A percentile compares a stretch with the other conserved stretches of the same genome.
These are phyloP conservation scores for Rhadina sibilatrix DNA, from an alignment of 2,113 vertebrate species.

Conservation along the genomic window DNA sequence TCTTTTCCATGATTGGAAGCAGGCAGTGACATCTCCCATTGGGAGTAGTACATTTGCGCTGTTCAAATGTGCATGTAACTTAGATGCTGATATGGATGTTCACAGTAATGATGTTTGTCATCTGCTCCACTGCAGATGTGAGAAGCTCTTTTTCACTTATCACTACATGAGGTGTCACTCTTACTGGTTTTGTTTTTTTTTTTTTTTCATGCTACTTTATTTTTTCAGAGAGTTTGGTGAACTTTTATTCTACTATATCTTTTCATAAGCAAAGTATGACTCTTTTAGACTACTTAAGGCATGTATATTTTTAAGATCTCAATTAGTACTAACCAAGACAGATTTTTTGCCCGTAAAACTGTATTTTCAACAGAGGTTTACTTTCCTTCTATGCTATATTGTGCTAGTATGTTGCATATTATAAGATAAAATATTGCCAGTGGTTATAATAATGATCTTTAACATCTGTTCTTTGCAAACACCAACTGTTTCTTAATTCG, in stretches of 20 bases:
- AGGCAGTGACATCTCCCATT: not conserved
- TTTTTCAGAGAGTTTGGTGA: not conserved
- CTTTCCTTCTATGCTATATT: not conserved
- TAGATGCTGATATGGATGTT: not conserved
- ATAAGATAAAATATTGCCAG: not conserved
- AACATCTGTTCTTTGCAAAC: conserved; percentile 43
- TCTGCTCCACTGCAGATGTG: not conserved
- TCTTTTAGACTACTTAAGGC: not conserved
- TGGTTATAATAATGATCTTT: conserved; percentile 29
- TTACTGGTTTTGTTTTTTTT: not conserved
- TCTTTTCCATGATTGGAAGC: not conserved
- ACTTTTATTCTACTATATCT: not conserved
- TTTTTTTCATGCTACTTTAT: too few species aligned
- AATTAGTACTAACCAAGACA: not conserved
- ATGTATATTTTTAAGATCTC: not conserved
- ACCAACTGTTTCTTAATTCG: conserved; percentile 24
- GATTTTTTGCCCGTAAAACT: not conserved
- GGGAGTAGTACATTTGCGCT: not conserved
- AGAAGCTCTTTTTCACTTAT: not conserved
- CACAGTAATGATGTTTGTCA: conserved; percentile 21
- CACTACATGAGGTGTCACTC: not conserved
- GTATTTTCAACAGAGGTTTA: not conserved
- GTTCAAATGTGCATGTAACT: not conserved
- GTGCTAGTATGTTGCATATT: not conserved
- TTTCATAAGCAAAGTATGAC: not conserved